Evolutionary conservation across 2,888 invertebrate species (phyloP), one percentile per base, ranked within the genome.

Genomic region (Hoplodrina blanda): DNA sequence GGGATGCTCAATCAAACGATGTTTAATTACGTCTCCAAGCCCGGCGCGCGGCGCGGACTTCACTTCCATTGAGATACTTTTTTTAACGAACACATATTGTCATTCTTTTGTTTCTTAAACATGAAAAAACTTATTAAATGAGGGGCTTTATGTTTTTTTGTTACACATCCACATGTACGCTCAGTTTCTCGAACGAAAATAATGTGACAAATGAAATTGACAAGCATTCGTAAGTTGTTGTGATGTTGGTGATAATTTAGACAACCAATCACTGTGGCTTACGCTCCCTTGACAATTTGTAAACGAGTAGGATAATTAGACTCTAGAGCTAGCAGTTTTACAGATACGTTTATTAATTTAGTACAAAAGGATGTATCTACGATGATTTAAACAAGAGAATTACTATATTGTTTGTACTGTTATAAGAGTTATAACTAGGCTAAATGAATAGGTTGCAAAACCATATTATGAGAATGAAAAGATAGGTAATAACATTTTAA

Each of bases 1-100:
- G 79, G 73, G 71, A 73, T 62, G 62, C 61, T 55, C 77, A 65
- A 79, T 83, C 83, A 73, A 81, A 78, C 81, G 69, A 60, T 70
- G 78, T 73, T 78, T 83, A 81, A 83, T 84, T 80, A 81, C 63
- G 71, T 69, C 62, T 68, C 55, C 41, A 19, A 41, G 62, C 71
- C 62, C 62, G 30, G 52, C 13, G 52, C 63, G 44, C 62, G 30
- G 52, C 13, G 52, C 63, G 44, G 55, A 53, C 56, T 63, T n/a
- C 46, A n/a, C 56, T 30, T 57, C 37, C n/a, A 49, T 63, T 70
- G 57, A 57, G 63, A 63, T 44, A 74, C 67, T 75, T 53, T 62
- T 75, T 55, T 19, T 25, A 67, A 55, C 8, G 7, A 41, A 56
- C 44, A 19, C 10, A 19, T 44, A 53, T 33, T 69, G 20, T 33